These are phyloP conservation scores for Hirtodrosophila trivittata DNA, from an alignment of 2,888 invertebrate genomes.

Conservation along the genomic window DNA sequence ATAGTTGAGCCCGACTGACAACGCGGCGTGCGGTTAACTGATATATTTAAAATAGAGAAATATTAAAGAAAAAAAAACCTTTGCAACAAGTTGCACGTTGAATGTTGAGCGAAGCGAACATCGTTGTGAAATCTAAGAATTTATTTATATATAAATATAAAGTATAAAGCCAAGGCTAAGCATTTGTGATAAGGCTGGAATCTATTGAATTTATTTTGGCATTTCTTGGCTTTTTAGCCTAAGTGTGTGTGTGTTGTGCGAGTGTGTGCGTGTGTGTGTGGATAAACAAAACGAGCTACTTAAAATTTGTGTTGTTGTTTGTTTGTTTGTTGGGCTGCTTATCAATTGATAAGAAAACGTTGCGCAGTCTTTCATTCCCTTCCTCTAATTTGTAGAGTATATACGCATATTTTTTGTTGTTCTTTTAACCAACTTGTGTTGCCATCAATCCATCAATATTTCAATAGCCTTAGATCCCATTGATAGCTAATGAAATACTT, in stretches of 20 bases:
- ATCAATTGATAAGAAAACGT: slow-evolving; percentile 64
- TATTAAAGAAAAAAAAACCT: too few species aligned
- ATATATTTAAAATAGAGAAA: background rate
- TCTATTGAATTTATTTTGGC: slow-evolving; percentile 18
- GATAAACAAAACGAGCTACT: slow-evolving; percentile 51
- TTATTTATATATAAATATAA: slow-evolving; percentile 3
- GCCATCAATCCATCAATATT: slow-evolving; percentile 24
- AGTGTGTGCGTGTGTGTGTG: slow-evolving; percentile 24
- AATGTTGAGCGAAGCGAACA: background rate
- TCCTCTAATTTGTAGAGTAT: slow-evolving; percentile 11
- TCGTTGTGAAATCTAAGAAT: slow-evolving; percentile 21
- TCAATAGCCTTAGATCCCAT: slow-evolving; percentile 4
- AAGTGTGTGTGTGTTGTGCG: background rate
- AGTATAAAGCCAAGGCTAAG: slow-evolving; percentile 7
- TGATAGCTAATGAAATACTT: slow-evolving; percentile 5
- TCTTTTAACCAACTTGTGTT: too few species aligned
- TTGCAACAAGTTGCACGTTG: slow-evolving; percentile 49
- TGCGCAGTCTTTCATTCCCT: slow-evolving; percentile 36
- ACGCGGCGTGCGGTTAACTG: slow-evolving; percentile 37
- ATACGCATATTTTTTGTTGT: background rate
- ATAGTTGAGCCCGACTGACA: slow-evolving; percentile 38
- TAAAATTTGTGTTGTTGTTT: slow-evolving; percentile 9
- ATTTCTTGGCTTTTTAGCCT: slow-evolving; percentile 20
- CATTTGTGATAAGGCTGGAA: slow-evolving; percentile 29
- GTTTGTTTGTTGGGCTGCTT: slow-evolving; percentile 38